Base-by-base conservation (phyloP, 2,113 vertebrate species). In the Pygoscelis antarcticus region DNA sequence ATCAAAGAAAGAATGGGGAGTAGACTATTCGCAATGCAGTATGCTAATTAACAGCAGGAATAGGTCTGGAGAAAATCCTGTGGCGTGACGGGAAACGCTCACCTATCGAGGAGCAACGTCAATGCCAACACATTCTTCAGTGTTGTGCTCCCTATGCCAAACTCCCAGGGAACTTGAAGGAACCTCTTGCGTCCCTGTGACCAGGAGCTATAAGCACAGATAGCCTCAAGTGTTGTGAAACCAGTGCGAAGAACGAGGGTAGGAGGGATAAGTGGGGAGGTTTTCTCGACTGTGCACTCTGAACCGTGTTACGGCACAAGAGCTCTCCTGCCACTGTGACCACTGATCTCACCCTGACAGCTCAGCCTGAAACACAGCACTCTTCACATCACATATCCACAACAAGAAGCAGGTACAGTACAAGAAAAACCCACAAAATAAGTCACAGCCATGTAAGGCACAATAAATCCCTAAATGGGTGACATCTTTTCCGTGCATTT, bases 61-160 rank as follows among this genome's bases (percentile, higher is more conserved):
- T 0, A 65, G 9, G 23, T 36, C 27, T 65, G 54, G 44, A 84
- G 26, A 91, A 85, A 94, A 78, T 12, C 26, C 23, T 29, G 17
- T 8, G 32, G 19, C 40, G 29, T 13, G 16, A 52, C 2, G 74
- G 15, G 11, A 64, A 79, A 55, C 4, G 19, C 34, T 69, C 79
- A 69, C 46, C 40, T 65, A 4, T 9, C 0, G 0, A 80, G 34
- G 11, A 62, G 13, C 22, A 44, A 68, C 0, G 2, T 27, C 62
- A 83, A 30, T 2, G 9, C 34, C 58, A 83, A 65, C 20, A 47
- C 4, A 3, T 16, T 36, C 13, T 17, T 54, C 10, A 34, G 21
- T 5, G 8, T 10, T 79, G 47, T 30, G 10, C 34, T 88, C 54
- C 29, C 26, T 25, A 4, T 16, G 40, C 18, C 6, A 38, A 83